A percentile compares a stretch with the other conserved stretches of the same genome.
These are phyloP conservation scores for Sternarchorhynchus goeldii DNA, from an alignment of 2,797 vertebrate genomes.

Conservation along the genomic window DNA sequence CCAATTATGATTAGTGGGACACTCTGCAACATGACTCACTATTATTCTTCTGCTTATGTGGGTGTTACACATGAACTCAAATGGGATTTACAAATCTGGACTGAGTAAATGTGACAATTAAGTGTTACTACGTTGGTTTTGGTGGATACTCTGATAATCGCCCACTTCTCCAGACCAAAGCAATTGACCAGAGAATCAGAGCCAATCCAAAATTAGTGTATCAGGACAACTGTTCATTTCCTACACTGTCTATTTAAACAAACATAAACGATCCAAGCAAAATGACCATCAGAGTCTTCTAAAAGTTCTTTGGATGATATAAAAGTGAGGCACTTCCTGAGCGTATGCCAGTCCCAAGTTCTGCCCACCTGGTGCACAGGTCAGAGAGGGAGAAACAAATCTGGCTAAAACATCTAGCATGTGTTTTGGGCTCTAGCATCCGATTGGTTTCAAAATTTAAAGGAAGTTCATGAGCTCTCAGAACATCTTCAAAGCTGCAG, in stretches of 20 bases:
- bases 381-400: neutral
- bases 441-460: neutral
- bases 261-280: conserved; percentile 22
- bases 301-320: conserved; percentile 19
- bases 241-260: neutral
- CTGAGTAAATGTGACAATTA: conserved; percentile 54
- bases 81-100: conserved; percentile 55
- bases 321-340: conserved; percentile 47
- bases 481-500: neutral
- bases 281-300: conserved; percentile 13
- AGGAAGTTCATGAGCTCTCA: neutral
- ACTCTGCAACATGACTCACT: conserved; percentile 45
- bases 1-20: conserved; percentile 38
- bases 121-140: conserved; percentile 54
- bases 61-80: conserved; percentile 51
- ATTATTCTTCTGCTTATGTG: conserved; percentile 48
- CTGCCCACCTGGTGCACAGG: conserved; percentile 21
- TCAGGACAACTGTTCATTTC: conserved; percentile 20
- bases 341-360: conserved; percentile 28
- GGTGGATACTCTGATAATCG: conserved; percentile 39
- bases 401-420: neutral
- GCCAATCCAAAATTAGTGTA: conserved; percentile 32
- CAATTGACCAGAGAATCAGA: conserved; percentile 40
- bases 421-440: neutral
- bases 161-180: conserved; percentile 50